Conservation (phyloP, 2,888 invertebrate genomes). For the Nebria salina region DNA sequence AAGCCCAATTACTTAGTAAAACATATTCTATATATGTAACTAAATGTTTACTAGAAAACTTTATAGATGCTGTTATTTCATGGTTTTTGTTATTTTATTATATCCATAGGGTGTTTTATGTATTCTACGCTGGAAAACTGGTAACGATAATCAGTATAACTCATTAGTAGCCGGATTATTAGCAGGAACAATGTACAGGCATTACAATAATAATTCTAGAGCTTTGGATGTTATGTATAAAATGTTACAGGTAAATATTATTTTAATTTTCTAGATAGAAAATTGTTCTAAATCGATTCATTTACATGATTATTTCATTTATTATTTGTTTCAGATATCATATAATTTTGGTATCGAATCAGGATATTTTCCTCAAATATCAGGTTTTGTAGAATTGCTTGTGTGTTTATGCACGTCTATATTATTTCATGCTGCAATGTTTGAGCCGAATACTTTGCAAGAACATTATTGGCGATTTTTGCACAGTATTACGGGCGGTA, state of each 20-base stretch:
- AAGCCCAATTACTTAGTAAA: no score
- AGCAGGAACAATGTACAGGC: slow-evolving; percentile 75
- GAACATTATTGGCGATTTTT: slow-evolving; percentile 88
- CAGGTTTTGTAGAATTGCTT: slow-evolving; percentile 75
- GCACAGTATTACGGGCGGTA: slow-evolving; percentile 75
- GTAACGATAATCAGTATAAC: slow-evolving; percentile 70
- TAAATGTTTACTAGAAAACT: no score
- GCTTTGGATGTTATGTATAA: slow-evolving; percentile 86
- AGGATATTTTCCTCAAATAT: slow-evolving; percentile 73
- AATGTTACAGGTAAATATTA: slow-evolving; percentile 73
- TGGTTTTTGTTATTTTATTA: not conserved
- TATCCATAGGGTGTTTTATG: slow-evolving; percentile 70
- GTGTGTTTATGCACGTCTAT: slow-evolving; percentile 81
- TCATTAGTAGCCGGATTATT: slow-evolving; percentile 77
- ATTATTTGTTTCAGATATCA: slow-evolving; percentile 66
- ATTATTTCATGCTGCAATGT: slow-evolving; percentile 79
- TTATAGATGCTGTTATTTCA: not conserved
- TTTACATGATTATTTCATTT: no score
- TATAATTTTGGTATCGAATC: slow-evolving; percentile 76
- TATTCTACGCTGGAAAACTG: slow-evolving; percentile 69
- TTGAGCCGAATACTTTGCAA: slow-evolving; percentile 81
- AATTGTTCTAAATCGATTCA: no score
- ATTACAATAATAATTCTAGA: slow-evolving; percentile 80
- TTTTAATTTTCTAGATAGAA: not conserved
- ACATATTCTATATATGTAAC: no score